Evolutionary conservation across 2,888 invertebrate genomes (phyloP).

Genomic region (Cylindroiulus punctatus): DNA sequence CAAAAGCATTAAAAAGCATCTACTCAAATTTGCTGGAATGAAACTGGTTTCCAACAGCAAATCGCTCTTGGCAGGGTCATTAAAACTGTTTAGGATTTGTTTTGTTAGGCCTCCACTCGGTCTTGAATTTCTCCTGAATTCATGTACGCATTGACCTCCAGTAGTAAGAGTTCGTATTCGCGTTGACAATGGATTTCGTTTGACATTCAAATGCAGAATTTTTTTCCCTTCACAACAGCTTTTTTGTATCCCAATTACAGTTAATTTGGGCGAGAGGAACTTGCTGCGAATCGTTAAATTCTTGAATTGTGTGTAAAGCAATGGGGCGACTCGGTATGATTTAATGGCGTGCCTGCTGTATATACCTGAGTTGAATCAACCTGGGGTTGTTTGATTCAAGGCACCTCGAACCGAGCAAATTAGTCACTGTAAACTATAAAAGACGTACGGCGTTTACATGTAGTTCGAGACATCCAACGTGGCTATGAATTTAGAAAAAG

Average conservation of each 20-base stretch:
- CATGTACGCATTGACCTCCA: slow-evolving; percentile 34
- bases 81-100: slow-evolving; percentile 28
- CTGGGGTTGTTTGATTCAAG: too few species aligned
- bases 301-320: background rate
- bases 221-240: background rate
- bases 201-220: background rate
- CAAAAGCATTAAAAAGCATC: background rate
- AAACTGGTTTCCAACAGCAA: slow-evolving; percentile 19
- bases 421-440: too few species aligned
- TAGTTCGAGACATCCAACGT: too few species aligned
- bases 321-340: too few species aligned
- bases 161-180: slow-evolving; percentile 16
- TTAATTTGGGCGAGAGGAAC: background rate
- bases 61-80: slow-evolving; percentile 41
- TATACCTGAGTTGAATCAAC: too few species aligned
- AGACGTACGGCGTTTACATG: too few species aligned
- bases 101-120: background rate
- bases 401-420: too few species aligned
- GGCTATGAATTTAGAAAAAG: too few species aligned
- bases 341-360: too few species aligned
- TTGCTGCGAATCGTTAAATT: background rate
- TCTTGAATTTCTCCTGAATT: slow-evolving; percentile 17
- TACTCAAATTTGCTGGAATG: background rate
- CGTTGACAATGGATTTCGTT: background rate
- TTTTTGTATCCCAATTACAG: slow-evolving; percentile 1